Evolutionary conservation across 2,113 vertebrate species (phyloP).

Genomic region (Tragelaphus scriptus): DNA sequence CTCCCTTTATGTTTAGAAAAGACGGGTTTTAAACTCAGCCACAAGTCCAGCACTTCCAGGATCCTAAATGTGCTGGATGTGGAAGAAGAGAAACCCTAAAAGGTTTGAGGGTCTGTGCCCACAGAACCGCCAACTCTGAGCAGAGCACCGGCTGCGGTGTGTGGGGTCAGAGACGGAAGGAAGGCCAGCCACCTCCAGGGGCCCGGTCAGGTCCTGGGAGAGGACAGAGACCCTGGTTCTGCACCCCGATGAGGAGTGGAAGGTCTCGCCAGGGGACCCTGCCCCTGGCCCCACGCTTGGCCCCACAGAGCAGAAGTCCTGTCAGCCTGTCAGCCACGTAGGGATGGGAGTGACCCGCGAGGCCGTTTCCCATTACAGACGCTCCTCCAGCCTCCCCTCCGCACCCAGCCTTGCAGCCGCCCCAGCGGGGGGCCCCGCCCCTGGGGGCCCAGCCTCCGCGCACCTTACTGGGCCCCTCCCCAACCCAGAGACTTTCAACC

Average conservation of each 20-base stretch:
- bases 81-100: background rate
- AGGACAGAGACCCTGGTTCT: background rate
- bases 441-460: background rate
- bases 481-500: background rate
- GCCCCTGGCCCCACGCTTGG: no score
- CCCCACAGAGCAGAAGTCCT: background rate
- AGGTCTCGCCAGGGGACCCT: background rate
- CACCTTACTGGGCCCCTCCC: background rate
- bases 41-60: background rate
- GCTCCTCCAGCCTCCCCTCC: background rate
- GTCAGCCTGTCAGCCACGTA: background rate
- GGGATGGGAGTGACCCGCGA: background rate
- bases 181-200: no score
- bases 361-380: rapidly evolving
- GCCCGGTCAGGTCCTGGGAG: background rate
- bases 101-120: background rate
- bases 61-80: background rate
- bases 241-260: background rate
- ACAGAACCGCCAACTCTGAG: background rate
- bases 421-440: rapidly evolving
- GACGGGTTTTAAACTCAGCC: background rate
- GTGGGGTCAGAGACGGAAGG: background rate
- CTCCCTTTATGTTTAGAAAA: background rate
- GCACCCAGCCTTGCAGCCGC: background rate
- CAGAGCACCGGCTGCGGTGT: no score